Percentiles rank a stretch among this genome's conserved stretches.
Evolutionary conservation across 2,113 vertebrate genomes (phyloP).

Genomic region (Lanius ludovicianus): DNA sequence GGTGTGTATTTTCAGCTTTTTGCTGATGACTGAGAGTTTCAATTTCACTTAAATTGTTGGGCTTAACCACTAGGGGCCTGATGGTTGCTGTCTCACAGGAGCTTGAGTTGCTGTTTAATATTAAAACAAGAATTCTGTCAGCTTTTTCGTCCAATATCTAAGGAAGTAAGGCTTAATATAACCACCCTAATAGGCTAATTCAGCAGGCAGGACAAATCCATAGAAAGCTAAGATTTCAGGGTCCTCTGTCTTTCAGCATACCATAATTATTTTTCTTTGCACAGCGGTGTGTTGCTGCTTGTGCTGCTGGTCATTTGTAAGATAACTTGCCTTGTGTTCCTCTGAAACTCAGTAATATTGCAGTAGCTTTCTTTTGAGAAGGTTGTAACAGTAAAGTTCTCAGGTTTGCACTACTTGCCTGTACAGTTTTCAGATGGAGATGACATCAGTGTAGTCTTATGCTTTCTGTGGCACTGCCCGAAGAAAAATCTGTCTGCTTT

Average conservation of each 20-base stretch:
- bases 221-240: background rate
- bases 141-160: background rate
- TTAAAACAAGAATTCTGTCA: background rate
- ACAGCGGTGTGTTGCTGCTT: fast-evolving
- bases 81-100: background rate
- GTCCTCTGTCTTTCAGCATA: background rate
- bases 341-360: background rate
- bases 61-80: background rate
- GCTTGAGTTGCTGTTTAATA: background rate
- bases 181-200: background rate
- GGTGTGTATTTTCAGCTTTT: background rate
- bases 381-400: background rate
- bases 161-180: background rate
- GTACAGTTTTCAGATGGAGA: background rate
- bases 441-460: background rate
- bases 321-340: background rate
- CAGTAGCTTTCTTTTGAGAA: background rate
- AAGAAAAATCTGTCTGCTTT: background rate
- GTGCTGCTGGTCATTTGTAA: background rate
- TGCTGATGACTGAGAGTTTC: background rate
- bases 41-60: background rate
- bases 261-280: background rate
- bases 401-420: background rate
- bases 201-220: background rate
- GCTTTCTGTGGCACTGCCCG: background rate